Percentiles rank a stretch among this genome's conserved stretches.
Conservation (phyloP, 2,888 invertebrate species). For the Pyrochroa serraticornis region DNA sequence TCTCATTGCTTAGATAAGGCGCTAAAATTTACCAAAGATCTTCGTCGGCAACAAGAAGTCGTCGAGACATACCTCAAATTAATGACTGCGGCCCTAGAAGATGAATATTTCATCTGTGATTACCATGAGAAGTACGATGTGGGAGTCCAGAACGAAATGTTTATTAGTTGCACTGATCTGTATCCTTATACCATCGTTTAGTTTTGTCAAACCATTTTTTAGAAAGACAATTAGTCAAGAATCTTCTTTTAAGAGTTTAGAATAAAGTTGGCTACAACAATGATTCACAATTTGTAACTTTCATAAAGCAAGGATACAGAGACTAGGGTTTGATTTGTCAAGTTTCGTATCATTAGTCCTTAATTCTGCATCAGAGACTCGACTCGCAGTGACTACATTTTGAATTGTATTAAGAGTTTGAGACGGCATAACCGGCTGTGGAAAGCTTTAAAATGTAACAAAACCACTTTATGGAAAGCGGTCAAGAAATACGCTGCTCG, state of each 20-base stretch:
- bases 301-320: no score
- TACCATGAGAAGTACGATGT: slow-evolving; percentile 51
- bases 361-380: slow-evolving; percentile 47
- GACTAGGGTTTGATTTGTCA: no score
- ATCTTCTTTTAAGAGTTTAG: no score
- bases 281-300: no score
- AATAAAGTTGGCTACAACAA: no score
- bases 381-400: slow-evolving; percentile 51
- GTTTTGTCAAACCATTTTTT: no score
- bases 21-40: slow-evolving; percentile 42
- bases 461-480: slow-evolving; percentile 13
- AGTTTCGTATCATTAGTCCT: slow-evolving; percentile 28
- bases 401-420: slow-evolving; percentile 47
- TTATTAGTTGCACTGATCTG: slow-evolving; percentile 49
- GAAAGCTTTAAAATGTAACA: slow-evolving; percentile 23
- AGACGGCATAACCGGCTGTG: slow-evolving; percentile 38
- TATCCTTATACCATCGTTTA: slow-evolving; percentile 47
- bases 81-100: slow-evolving; percentile 50
- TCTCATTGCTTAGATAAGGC: slow-evolving; percentile 50
- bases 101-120: slow-evolving; percentile 56
- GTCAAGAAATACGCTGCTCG: slow-evolving; percentile 4
- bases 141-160: slow-evolving; percentile 49
- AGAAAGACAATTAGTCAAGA: no score
- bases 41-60: slow-evolving; percentile 45
- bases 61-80: slow-evolving; percentile 51